phyloP scores from a whole-genome alignment of 2,888 invertebrate species.

The Tribolium freemani region DNA sequence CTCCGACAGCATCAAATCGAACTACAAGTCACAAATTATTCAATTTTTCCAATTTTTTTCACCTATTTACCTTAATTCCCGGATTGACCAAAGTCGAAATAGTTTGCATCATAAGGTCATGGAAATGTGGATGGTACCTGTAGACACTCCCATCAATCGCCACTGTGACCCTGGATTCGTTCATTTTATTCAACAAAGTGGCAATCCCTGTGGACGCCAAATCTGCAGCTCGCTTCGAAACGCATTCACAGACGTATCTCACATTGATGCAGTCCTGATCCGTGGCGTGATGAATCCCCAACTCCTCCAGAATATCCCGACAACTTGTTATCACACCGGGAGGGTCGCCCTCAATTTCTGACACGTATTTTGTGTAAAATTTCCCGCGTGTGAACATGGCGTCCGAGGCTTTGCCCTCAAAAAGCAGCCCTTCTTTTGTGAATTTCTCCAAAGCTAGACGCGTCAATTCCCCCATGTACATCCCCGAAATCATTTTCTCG shows the following conservation, averaged over 20 bases:
- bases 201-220: conserved; percentile 92
- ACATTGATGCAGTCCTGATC: conserved; percentile 94
- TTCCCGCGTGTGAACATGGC: conserved; percentile 82
- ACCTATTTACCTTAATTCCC: conserved; percentile 75
- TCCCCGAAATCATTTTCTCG: conserved; percentile 99
- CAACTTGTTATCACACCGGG: conserved; percentile 85
- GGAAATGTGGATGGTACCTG: conserved; percentile 96
- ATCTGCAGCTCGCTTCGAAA: conserved; percentile 94
- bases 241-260: conserved; percentile 91
- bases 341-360: conserved; percentile 94
- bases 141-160: conserved; percentile 98
- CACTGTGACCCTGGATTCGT: conserved; percentile 87
- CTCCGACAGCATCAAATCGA: conserved; percentile 94
- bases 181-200: conserved; percentile 91
- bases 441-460: conserved; percentile 88
- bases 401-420: conserved; percentile 87
- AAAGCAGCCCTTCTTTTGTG: conserved; percentile 83
- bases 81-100: conserved; percentile 83
- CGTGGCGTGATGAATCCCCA: conserved; percentile 86
- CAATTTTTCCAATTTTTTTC: background rate
- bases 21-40: conserved; percentile 72
- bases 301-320: conserved; percentile 84
- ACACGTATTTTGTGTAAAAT: conserved; percentile 98
- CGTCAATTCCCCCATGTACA: conserved; percentile 98
- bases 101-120: conserved; percentile 93